Conservation (phyloP, 2,113 vertebrate species). For the Hepsetus odoe region DNA sequence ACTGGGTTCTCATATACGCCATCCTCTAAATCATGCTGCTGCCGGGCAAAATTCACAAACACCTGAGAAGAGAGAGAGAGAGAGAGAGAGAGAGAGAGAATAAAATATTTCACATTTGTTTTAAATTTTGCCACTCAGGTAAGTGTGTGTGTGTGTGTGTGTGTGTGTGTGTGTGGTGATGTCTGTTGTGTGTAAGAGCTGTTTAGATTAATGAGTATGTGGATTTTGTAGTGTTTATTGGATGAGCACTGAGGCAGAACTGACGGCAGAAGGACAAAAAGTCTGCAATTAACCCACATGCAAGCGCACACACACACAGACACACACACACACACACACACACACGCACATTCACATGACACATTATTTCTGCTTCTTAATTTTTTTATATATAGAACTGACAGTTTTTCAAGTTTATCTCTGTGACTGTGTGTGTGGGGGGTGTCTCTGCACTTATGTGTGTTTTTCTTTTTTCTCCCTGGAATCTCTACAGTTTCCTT, state of each 20-base stretch:
- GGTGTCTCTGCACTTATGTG: too few species aligned
- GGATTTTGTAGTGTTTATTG: slow-evolving; percentile 15
- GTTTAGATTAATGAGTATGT: slow-evolving; percentile 20
- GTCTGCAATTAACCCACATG: neutral
- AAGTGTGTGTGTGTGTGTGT: slow-evolving; percentile 4
- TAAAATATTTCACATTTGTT: neutral
- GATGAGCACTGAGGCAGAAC: slow-evolving; percentile 15
- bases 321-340: slow-evolving; percentile 16
- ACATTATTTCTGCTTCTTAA: neutral
- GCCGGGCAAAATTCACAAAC: slow-evolving; percentile 58
- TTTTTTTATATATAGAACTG: neutral
- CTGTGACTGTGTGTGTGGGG: neutral
- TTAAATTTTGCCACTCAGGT: neutral
- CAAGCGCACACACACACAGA: slow-evolving; percentile 4
- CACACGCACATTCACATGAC: slow-evolving; percentile 6
- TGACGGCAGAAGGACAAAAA: neutral
- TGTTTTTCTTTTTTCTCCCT: neutral
- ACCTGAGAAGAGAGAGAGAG: slow-evolving; percentile 46
- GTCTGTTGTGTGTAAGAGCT: slow-evolving; percentile 34
- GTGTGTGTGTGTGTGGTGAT: slow-evolving; percentile 13
- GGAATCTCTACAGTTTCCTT: neutral
- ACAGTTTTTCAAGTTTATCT: neutral
- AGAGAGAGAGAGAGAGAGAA: neutral
- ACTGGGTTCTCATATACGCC: slow-evolving; percentile 32
- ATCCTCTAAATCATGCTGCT: slow-evolving; percentile 54